phyloP scores from a whole-genome alignment of 2,797 vertebrate species.

The Scyliorhinus canicula region DNA sequence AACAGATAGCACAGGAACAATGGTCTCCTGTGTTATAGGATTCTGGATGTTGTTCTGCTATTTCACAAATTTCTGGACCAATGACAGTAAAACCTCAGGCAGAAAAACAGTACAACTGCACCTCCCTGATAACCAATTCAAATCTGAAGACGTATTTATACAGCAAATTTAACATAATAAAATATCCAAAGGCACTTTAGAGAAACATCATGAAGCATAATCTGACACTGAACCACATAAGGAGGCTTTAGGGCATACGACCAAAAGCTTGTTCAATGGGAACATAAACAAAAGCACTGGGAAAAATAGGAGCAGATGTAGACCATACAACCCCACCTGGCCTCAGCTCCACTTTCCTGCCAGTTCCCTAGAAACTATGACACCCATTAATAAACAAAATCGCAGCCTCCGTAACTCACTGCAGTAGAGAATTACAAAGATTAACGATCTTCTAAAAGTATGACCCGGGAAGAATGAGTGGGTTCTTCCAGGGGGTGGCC shows the following conservation, averaged over 20 bases:
- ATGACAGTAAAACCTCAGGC: not conserved
- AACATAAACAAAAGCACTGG: not conserved
- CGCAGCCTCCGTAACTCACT: too few species aligned
- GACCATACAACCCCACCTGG: not conserved
- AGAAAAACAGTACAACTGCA: not conserved
- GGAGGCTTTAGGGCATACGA: not conserved
- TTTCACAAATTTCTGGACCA: not conserved
- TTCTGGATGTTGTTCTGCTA: not conserved
- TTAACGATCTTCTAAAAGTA: too few species aligned
- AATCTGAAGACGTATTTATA: not conserved
- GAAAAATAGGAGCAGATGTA: not conserved
- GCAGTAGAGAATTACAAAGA: too few species aligned
- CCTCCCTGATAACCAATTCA: not conserved
- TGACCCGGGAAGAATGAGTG: too few species aligned
- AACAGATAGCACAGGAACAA: not conserved
- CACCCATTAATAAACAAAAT: too few species aligned
- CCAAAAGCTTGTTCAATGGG: not conserved
- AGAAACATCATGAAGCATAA: not conserved
- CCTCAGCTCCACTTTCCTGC: too few species aligned
- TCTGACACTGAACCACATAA: not conserved
- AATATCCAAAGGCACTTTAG: not conserved
- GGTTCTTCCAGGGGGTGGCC: too few species aligned
- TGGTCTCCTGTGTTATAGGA: not conserved
- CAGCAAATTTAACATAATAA: not conserved
- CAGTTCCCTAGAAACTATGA: too few species aligned